Evolutionary conservation across 2,888 invertebrate species (phyloP).

Genomic region (Volucella inflata): DNA sequence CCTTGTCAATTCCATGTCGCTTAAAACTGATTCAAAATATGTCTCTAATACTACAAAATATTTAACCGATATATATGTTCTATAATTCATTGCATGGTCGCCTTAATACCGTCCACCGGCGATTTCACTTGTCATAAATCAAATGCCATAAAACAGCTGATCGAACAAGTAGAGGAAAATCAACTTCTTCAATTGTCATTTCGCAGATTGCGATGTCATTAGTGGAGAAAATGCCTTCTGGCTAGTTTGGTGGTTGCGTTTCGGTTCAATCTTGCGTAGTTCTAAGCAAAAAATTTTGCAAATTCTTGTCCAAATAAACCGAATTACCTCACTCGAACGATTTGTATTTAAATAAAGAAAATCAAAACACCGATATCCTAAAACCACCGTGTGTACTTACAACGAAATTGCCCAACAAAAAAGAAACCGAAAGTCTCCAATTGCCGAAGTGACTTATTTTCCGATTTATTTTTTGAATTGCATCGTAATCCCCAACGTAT

Average conservation of each 20-base stretch:
- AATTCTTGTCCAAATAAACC: slow-evolving; percentile 13
- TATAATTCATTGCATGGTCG: slow-evolving; percentile 4
- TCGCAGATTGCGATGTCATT: slow-evolving; percentile 37
- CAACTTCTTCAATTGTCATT: slow-evolving; percentile 16
- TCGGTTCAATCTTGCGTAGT: slow-evolving; percentile 33
- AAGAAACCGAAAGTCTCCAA: no score
- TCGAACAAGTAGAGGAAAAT: slow-evolving; percentile 20
- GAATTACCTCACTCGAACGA: slow-evolving; percentile 45
- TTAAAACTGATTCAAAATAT: no score
- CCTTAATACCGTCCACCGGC: slow-evolving; percentile 47
- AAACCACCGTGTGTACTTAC: slow-evolving; percentile 15
- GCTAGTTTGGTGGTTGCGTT: slow-evolving; percentile 41
- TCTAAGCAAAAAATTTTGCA: slow-evolving; percentile 18
- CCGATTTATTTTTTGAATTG: not conserved
- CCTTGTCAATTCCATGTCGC: no score
- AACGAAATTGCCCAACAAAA: slow-evolving; percentile 27
- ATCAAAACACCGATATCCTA: slow-evolving; percentile 15
- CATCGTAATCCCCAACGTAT: not conserved
- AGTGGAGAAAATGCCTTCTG: slow-evolving; percentile 51
- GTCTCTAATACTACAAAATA: not conserved
- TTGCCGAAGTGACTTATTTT: not conserved
- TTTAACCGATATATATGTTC: not conserved
- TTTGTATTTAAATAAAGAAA: slow-evolving; percentile 35
- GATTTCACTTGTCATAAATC: slow-evolving; percentile 50
- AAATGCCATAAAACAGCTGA: slow-evolving; percentile 62